A percentile compares a stretch with the other conserved stretches of the same genome.
phyloP scores from a whole-genome alignment of 2,797 vertebrate species.

The Fratercula arctica region DNA sequence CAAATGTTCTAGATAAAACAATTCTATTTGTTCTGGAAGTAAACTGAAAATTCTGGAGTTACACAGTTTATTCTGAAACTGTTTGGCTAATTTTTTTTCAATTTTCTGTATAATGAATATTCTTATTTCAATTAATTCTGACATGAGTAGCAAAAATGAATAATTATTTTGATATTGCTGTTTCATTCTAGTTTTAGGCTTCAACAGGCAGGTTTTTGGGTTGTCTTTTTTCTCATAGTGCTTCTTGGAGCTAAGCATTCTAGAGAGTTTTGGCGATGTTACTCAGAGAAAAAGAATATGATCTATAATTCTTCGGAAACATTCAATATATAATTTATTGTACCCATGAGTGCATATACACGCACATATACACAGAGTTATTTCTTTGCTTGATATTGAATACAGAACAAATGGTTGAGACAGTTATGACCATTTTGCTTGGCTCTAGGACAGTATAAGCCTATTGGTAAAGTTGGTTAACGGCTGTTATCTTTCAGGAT shows the following conservation, averaged over 20 bases:
- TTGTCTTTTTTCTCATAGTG: neutral
- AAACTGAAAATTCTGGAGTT: neutral
- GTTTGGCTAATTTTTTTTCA: neutral
- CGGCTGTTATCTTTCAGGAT: neutral
- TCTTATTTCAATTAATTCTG: neutral
- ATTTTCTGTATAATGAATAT: neutral
- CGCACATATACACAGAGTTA: neutral
- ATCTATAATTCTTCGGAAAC: neutral
- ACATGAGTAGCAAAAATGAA: neutral
- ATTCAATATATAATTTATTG: neutral
- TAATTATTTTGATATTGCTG: neutral
- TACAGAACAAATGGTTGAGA: neutral
- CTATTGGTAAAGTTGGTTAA: neutral
- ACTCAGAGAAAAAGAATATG: neutral
- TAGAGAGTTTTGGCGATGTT: neutral
- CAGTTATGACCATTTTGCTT: neutral
- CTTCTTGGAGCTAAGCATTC: neutral
- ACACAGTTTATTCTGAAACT: neutral
- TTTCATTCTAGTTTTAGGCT: neutral
- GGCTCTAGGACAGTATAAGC: neutral
- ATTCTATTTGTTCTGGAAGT: neutral
- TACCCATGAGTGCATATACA: neutral
- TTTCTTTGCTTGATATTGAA: neutral
- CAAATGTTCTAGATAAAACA: neutral
- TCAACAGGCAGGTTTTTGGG: accelerated